phyloP scores from a whole-genome alignment of 2,888 invertebrate species.

The Toxonevra muliebris region DNA sequence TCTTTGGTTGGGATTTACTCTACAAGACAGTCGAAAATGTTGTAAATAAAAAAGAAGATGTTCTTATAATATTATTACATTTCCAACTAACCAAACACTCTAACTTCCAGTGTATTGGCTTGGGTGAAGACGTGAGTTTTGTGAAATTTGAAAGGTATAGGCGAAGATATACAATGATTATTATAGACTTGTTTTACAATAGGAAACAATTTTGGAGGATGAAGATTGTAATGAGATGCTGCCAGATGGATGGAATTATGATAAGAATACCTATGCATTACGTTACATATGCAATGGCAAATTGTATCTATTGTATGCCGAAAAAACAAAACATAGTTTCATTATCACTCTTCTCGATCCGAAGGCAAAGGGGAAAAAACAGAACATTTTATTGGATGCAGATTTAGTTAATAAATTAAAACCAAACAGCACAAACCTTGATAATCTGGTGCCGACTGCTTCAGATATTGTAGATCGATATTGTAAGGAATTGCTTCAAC shows the following conservation, averaged over 20 bases:
- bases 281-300: conserved; percentile 76
- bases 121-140: conserved; percentile 70
- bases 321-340: conserved; percentile 71
- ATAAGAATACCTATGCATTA: conserved; percentile 73
- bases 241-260: conserved; percentile 79
- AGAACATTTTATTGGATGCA: conserved; percentile 70
- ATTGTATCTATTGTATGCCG: conserved; percentile 73
- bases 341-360: conserved; percentile 73
- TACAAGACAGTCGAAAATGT: conserved; percentile 57
- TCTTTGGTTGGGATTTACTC: conserved; percentile 63
- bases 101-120: conserved; percentile 70
- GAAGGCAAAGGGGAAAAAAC: conserved; percentile 69
- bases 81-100: conserved; percentile 68
- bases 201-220: conserved; percentile 71
- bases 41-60: conserved; percentile 70
- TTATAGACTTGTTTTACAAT: background rate
- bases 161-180: background rate
- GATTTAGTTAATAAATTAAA: conserved; percentile 67
- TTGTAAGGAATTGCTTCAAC: conserved; percentile 74
- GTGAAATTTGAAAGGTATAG: background rate
- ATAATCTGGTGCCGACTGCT: conserved; percentile 75
- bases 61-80: conserved; percentile 69
- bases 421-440: conserved; percentile 68
- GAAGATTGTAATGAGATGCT: conserved; percentile 76
- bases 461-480: conserved; percentile 71